Conservation (phyloP, 2,797 vertebrate genomes). For the Rhynchonycteris naso region DNA sequence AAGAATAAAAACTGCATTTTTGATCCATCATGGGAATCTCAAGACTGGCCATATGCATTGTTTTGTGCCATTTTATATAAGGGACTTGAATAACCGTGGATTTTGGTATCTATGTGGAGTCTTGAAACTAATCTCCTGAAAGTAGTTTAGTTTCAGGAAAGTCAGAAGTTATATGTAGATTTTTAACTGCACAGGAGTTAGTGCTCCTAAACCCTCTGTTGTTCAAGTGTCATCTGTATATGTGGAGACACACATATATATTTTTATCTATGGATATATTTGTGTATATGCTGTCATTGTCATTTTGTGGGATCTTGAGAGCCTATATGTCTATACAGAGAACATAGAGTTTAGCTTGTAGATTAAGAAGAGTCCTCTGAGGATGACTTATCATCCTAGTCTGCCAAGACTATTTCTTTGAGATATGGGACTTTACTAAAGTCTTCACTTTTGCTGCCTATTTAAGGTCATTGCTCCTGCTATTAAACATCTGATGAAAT, state of each 20-base stretch:
- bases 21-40: neutral
- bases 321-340: neutral
- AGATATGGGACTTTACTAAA: neutral
- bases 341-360: neutral
- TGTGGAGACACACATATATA: too few relatives aligned
- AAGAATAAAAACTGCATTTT: neutral
- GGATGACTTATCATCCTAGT: neutral
- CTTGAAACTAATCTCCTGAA: neutral
- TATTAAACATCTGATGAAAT: neutral
- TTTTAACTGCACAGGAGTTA: neutral
- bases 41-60: neutral
- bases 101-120: neutral
- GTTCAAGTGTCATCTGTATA: neutral
- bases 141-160: neutral
- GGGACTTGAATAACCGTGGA: neutral
- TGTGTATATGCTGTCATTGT: too few relatives aligned
- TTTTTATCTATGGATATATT: neutral
- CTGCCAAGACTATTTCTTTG: neutral
- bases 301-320: neutral
- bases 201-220: neutral
- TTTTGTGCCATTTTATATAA: neutral
- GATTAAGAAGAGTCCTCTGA: neutral
- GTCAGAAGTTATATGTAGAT: neutral
- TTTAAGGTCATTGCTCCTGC: neutral
- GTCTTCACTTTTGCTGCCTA: neutral